Conservation (phyloP, 2,797 vertebrate species). For the Cottoperca gobio region DNA sequence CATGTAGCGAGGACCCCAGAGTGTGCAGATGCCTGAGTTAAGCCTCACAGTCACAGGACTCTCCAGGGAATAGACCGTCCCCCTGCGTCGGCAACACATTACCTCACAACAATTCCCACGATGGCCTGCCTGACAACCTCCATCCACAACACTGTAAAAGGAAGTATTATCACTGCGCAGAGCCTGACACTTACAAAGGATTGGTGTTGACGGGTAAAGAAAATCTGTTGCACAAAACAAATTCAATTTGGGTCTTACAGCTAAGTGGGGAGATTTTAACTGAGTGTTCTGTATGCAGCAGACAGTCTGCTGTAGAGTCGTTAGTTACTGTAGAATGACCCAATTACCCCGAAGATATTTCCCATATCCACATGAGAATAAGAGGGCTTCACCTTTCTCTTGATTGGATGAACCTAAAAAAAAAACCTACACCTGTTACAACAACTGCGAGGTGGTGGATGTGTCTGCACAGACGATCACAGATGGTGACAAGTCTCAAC, state of each 20-base stretch:
- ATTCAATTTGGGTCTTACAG: not conserved
- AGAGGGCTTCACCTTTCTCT: not conserved
- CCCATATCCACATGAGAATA: not conserved
- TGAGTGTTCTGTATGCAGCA: not conserved
- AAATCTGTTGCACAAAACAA: not conserved
- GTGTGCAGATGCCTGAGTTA: conserved; percentile 21
- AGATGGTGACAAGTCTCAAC: not conserved
- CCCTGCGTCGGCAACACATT: conserved; percentile 29
- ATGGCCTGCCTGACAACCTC: conserved; percentile 10
- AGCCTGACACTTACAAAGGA: not conserved
- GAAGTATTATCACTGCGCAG: not conserved
- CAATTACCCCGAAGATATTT: not conserved
- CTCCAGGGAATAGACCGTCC: conserved; percentile 11
- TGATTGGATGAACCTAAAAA: not conserved
- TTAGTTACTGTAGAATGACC: not conserved
- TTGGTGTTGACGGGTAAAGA: not conserved
- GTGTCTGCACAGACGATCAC: too few species aligned
- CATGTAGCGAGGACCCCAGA: conserved; percentile 45
- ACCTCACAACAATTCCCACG: conserved; percentile 27
- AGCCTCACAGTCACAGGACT: conserved; percentile 23
- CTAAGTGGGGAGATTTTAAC: not conserved
- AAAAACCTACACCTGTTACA: not conserved
- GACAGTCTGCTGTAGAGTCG: not conserved
- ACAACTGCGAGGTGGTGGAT: not conserved
- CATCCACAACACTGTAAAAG: not conserved